Evolutionary conservation across 2,888 invertebrate species (phyloP), one percentile per base, ranked within the genome.

Genomic region (Nephrotoma guestfalica): DNA sequence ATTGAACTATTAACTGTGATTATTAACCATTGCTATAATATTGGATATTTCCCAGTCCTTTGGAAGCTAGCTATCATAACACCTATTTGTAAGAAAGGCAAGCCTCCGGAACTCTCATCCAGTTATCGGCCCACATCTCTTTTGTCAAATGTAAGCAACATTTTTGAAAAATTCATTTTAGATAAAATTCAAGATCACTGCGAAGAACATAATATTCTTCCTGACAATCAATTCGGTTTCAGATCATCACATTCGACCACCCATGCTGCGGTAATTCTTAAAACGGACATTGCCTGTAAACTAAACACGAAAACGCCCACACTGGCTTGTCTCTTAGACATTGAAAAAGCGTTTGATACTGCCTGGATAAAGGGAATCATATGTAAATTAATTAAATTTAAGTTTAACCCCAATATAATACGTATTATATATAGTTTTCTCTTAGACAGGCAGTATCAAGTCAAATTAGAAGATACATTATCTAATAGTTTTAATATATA

Each of bases 181-280:
- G 83, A 83, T 4, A 83, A 83, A 83, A 83, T 83, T 40, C 3
- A 11, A 4, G 41, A 83, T 7, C 41, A 40, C n/a, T 83, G 83
- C 15, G 41, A 86, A 9, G 41, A 83, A 11, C 41, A 43, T 4
- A 83, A 40, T 1, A 87, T 87, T 6, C 83, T 87, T 15, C 86
- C 87, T n/a, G 47, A 87, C 5, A 87, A 86, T 13, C 87, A 87
- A 18, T 87, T 86, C 83, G 83, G 86, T 40, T 87, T 86, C n/a
- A 86, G 42, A 40, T 9, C 43, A 1, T 4, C 7, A 1, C 87
- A 87, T n/a, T 43, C 40, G 0, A 86, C 87, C 6, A 45, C 41
- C n/a, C 87, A 87, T 86, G 87, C 87, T 6, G 83, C 40, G 1
- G n/a, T 11, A 0, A 57, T 71, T 13, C 71, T 87, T 13, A 71